Evolutionary conservation across 2,888 invertebrate species (phyloP).

Genomic region (Phoronis australis): DNA sequence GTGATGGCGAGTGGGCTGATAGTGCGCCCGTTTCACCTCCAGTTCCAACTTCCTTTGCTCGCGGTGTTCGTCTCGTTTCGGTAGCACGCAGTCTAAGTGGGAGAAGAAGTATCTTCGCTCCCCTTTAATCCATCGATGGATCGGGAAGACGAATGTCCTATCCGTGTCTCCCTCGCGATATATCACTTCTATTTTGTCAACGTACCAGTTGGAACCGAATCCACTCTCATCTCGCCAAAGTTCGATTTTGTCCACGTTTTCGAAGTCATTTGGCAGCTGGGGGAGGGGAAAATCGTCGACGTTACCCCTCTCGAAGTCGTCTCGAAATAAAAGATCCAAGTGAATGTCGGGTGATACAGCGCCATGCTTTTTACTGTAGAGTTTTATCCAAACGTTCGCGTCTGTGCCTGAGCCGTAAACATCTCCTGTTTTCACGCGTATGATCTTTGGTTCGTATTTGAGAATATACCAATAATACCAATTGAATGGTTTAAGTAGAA

Average conservation of each 20-base stretch:
- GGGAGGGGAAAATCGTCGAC: slow-evolving; percentile 39
- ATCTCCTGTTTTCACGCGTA: slow-evolving; percentile 54
- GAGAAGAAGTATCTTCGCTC: slow-evolving; percentile 43
- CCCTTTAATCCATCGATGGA: slow-evolving; percentile 52
- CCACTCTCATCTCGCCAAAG: slow-evolving; percentile 51
- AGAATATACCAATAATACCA: no score
- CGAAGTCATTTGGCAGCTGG: slow-evolving; percentile 13
- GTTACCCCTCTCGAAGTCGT: slow-evolving; percentile 49
- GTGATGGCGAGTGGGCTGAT: slow-evolving; percentile 28
- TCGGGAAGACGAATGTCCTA: slow-evolving; percentile 42
- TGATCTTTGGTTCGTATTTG: no score
- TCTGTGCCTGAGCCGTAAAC: slow-evolving; percentile 50
- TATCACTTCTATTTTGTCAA: slow-evolving; percentile 37
- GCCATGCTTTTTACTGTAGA: slow-evolving; percentile 48
- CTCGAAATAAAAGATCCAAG: slow-evolving; percentile 42
- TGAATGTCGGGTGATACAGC: slow-evolving; percentile 35
- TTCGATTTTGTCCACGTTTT: slow-evolving; percentile 36
- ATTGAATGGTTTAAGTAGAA: no score
- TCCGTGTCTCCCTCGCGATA: no score
- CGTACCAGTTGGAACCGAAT: slow-evolving; percentile 50
- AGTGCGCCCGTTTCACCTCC: slow-evolving; percentile 38
- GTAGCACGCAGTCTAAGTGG: slow-evolving; percentile 50
- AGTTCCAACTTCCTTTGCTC: slow-evolving; percentile 48
- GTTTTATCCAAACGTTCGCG: slow-evolving; percentile 48
- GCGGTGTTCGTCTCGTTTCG: slow-evolving; percentile 46